Evolutionary conservation across 2,797 vertebrate species (phyloP), one percentile per base, ranked within the genome.

Genomic region (Cephalopachus bancanus): DNA sequence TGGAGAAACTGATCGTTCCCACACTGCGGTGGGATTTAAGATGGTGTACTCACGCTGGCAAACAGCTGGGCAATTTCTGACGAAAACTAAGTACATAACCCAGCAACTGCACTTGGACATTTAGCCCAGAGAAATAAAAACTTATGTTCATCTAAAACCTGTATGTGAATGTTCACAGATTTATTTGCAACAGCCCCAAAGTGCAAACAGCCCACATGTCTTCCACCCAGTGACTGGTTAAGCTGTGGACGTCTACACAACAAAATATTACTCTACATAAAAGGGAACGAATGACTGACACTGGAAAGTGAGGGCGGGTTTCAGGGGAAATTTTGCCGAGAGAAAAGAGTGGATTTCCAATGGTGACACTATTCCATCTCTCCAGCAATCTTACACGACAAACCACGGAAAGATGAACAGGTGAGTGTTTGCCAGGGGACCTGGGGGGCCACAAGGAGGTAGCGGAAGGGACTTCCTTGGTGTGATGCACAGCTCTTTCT

Each of bases 221-320:
- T n/a, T 24, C 30, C 60, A 19, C 59, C 33, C 8, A 26, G 16
- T 51, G 30, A 33, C 9, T 1, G 7, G 30, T 26, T 30, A 37
- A 24, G 19, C 30, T 3, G 6, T 1, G 12, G 12, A 6, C 7
- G 3, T 4, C 4, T 69, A 15, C 4, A 72, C 16, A 30, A 59
- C 14, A 49, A 44, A 28, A 78, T 1, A 5, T 6, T 0, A 12
- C 37, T 16, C 17, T 5, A 57, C 51, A 7, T 20, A 2, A 57
- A 17, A 59, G 15, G 24, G 33, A 55, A 24, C 0, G 2, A 28
- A n/a, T 7, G 20, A 24, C 2, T 16, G 53, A 33, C 55, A 69
- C 14, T 3, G 10, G 7, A 5, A 0, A 1, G 57, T 64, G 6
- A 3, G 16, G 44, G 3, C 0, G 22, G 53, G 5, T 33, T 30